Conservation (phyloP, 2,797 vertebrate genomes). For the Eleutherodactylus coqui region DNA sequence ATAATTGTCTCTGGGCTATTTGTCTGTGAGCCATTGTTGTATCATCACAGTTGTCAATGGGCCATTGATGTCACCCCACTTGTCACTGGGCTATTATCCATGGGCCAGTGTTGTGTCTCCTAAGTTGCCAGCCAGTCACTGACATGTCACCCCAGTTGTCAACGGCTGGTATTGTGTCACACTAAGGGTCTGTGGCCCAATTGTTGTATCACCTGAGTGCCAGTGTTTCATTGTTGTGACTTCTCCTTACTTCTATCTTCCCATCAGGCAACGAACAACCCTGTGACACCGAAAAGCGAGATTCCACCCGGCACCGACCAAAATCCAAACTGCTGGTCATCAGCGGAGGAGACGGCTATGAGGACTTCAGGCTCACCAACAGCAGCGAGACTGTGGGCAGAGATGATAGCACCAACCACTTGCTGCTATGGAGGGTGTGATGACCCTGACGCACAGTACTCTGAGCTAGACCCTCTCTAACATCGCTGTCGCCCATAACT, state of each 20-base stretch:
- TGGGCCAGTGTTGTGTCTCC: too few species aligned
- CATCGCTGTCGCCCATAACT: conserved; percentile 52
- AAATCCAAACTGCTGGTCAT: conserved; percentile 92
- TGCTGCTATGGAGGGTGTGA: conserved; percentile 95
- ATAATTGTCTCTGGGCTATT: background rate
- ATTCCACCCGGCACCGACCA: conserved; percentile 78
- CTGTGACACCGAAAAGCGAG: conserved; percentile 78
- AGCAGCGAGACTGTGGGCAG: conserved; percentile 96
- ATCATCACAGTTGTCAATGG: too few species aligned
- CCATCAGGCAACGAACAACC: conserved; percentile 76
- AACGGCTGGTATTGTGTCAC: too few species aligned
- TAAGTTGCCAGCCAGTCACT: too few species aligned
- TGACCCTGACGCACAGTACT: background rate
- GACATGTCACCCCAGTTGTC: too few species aligned
- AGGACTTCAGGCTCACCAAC: conserved; percentile 93
- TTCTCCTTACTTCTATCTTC: background rate
- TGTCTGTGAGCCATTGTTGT: too few species aligned
- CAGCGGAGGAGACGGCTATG: conserved; percentile 95
- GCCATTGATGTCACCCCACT: background rate
- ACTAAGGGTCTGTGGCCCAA: too few species aligned
- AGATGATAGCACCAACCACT: conserved; percentile 97
- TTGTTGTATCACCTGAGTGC: too few species aligned
- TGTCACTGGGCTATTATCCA: background rate
- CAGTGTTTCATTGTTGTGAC: background rate
- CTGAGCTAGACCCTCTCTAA: background rate